Evolutionary conservation across 1,140 invertebrate genomes (phyloP).

Genomic region (Hycleus phaleratus): DNA sequence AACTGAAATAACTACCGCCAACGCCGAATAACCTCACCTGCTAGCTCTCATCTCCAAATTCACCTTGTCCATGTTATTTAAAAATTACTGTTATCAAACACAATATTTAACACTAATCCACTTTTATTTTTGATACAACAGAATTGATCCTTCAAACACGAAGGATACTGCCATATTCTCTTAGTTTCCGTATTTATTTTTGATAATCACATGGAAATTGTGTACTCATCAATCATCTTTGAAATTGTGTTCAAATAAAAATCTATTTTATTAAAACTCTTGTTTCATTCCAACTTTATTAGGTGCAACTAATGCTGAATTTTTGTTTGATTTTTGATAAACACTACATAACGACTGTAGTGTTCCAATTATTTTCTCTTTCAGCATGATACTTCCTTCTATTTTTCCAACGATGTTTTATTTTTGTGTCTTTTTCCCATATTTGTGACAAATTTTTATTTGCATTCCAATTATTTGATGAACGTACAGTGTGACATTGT

Average conservation of each 20-base stretch:
- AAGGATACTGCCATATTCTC: too few species aligned
- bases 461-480: neutral
- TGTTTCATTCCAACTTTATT: slow-evolving; percentile 16
- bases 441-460: slow-evolving; percentile 11
- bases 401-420: slow-evolving; percentile 1
- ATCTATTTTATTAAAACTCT: slow-evolving; percentile 16
- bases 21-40: slow-evolving; percentile 27
- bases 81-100: too few species aligned
- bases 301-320: too few species aligned
- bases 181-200: too few species aligned
- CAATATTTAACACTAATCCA: too few species aligned
- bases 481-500: neutral
- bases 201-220: too few species aligned
- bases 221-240: too few species aligned
- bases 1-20: slow-evolving; percentile 28
- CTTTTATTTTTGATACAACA: too few species aligned
- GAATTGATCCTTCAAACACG: too few species aligned
- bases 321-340: neutral
- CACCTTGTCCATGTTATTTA: too few species aligned
- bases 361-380: neutral
- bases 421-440: neutral
- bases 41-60: neutral
- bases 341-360: neutral
- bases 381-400: slow-evolving; percentile 9
- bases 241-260: slow-evolving; percentile 22